A percentile compares a stretch with the other conserved stretches of the same genome.
Conservation (phyloP, 2,113 vertebrate species). For the Laticauda colubrina region DNA sequence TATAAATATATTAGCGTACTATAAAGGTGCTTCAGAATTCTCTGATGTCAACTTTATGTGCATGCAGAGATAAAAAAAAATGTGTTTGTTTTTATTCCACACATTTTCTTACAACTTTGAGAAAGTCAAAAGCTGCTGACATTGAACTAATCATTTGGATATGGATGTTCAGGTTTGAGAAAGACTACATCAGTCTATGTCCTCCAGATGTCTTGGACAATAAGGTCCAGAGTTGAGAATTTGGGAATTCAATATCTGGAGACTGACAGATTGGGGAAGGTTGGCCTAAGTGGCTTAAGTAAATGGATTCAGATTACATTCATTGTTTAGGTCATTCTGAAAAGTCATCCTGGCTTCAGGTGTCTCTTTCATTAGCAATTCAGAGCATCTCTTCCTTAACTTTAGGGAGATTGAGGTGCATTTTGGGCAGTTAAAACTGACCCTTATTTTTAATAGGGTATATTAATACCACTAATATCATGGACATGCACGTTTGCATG, state of each 20-base stretch:
- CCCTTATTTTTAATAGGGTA: not conserved
- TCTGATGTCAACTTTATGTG: conserved; percentile 18
- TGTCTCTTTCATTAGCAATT: not conserved
- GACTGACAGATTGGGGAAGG: not conserved
- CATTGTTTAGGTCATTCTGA: conserved; percentile 30
- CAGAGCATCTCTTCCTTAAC: conserved; percentile 13
- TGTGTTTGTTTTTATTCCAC: conserved; percentile 32
- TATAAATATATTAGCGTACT: conserved; percentile 36
- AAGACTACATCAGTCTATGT: not conserved
- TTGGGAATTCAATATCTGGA: not conserved
- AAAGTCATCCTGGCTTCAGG: conserved; percentile 22
- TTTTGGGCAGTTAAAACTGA: not conserved
- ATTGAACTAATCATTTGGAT: conserved; percentile 46
- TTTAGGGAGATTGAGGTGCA: not conserved
- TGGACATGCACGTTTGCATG: not conserved
- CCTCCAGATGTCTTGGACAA: not conserved
- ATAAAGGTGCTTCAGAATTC: conserved; percentile 26
- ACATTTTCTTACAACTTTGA: conserved; percentile 28
- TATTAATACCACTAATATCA: not conserved
- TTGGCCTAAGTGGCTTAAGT: conserved; percentile 30
- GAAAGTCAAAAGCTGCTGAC: conserved; percentile 33
- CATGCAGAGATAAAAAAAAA: conserved; percentile 7
- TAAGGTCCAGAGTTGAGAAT: not conserved
- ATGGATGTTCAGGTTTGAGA: not conserved
- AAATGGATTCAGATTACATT: conserved; percentile 27